phyloP scores from a whole-genome alignment of 1,140 invertebrate species.

The Bombus soroeensis region DNA sequence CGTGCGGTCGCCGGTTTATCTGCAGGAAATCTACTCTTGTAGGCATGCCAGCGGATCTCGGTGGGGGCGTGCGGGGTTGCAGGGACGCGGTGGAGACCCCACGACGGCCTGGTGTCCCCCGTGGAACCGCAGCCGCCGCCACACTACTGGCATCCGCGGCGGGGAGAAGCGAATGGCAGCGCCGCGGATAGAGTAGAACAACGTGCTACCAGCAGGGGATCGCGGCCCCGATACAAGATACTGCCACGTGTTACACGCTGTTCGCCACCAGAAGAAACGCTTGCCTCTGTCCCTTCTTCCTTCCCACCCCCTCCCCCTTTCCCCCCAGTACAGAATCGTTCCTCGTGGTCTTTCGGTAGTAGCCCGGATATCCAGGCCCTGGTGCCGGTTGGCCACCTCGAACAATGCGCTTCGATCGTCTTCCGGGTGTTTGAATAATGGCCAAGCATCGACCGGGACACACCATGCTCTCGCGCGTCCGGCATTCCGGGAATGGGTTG shows the following conservation, averaged over 20 bases:
- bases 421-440: slow-evolving; percentile 53
- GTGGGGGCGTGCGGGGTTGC: slow-evolving; percentile 13
- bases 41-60: slow-evolving; percentile 72
- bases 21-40: slow-evolving; percentile 80
- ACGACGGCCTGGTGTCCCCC: slow-evolving; percentile 53
- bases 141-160: slow-evolving; percentile 56
- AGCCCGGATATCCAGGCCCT: slow-evolving; percentile 43
- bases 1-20: slow-evolving; percentile 78
- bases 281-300: slow-evolving; percentile 24
- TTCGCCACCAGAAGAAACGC: slow-evolving; percentile 82
- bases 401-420: slow-evolving; percentile 30
- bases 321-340: background rate
- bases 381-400: slow-evolving; percentile 30
- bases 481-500: background rate
- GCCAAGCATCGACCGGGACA: background rate
- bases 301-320: background rate
- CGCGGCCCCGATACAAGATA: slow-evolving; percentile 82
- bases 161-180: slow-evolving; percentile 58
- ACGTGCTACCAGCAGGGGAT: slow-evolving; percentile 79
- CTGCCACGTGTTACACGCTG: slow-evolving; percentile 82
- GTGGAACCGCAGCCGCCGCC: slow-evolving; percentile 24
- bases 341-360: slow-evolving; percentile 40
- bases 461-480: background rate
- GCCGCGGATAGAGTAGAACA: slow-evolving; percentile 74
- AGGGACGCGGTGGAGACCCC: slow-evolving; percentile 20